Percentiles rank a stretch among this genome's conserved stretches.
Evolutionary conservation across 2,113 vertebrate species (phyloP).

Genomic region (Setophaga kirtlandii): DNA sequence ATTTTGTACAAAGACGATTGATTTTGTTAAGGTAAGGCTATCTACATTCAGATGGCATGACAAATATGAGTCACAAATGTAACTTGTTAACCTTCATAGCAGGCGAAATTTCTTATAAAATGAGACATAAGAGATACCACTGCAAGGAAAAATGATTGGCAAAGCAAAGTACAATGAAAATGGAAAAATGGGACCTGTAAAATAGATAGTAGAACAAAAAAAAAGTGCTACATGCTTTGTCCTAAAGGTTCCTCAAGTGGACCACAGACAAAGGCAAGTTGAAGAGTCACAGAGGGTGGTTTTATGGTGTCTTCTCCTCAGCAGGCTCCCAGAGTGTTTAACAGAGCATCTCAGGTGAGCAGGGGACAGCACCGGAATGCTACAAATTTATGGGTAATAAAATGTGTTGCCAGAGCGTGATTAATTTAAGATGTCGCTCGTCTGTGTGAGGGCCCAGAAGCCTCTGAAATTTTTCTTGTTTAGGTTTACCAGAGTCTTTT

Average conservation of each 20-base stretch:
- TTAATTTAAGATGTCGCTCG: not conserved
- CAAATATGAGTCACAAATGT: not conserved
- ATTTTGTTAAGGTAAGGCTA: not conserved
- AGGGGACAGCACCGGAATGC: not conserved
- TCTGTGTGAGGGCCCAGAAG: not conserved
- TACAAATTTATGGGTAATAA: not conserved
- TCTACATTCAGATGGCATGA: not conserved
- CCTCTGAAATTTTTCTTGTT: not conserved
- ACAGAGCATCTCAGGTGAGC: not conserved
- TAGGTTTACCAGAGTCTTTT: not conserved
- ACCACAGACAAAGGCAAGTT: not conserved
- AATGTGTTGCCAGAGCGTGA: not conserved
- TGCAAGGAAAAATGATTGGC: not conserved
- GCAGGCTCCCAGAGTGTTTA: not conserved
- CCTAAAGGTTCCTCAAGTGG: not conserved
- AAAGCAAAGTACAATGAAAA: not conserved
- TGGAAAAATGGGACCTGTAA: not conserved
- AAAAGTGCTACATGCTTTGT: not conserved
- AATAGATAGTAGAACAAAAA: not conserved
- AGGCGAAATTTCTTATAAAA: not conserved
- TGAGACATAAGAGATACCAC: not conserved
- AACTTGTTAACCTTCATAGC: not conserved
- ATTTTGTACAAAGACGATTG: not conserved
- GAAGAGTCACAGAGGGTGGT: not conserved
- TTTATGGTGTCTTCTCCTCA: not conserved